Conservation (phyloP, 2,113 vertebrate genomes). For the Neogale vison region DNA sequence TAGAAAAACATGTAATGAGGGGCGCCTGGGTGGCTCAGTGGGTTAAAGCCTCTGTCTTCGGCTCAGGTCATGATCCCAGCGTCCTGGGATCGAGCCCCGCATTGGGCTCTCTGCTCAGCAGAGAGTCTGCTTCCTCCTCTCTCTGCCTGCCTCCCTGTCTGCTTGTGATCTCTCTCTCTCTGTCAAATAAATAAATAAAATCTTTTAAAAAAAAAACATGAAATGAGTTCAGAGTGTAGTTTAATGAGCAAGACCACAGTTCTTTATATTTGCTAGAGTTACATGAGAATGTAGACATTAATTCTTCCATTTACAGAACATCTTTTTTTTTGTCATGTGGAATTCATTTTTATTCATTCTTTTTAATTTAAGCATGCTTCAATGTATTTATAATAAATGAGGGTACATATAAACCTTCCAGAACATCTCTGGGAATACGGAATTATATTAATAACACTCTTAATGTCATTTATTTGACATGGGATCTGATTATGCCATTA, state of each 20-base stretch:
- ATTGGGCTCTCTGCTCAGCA: too few species aligned
- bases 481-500: conserved; percentile 80
- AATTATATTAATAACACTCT: conserved; percentile 77
- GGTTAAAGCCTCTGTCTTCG: too few species aligned
- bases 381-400: conserved; percentile 77
- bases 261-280: conserved; percentile 31
- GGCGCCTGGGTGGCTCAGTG: too few species aligned
- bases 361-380: conserved; percentile 66
- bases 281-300: conserved; percentile 31
- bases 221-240: background rate
- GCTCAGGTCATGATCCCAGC: too few species aligned
- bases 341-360: conserved; percentile 69
- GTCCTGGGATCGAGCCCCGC: too few species aligned
- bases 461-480: conserved; percentile 80
- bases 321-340: conserved; percentile 41
- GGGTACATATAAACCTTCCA: conserved; percentile 77
- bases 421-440: conserved; percentile 77
- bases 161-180: too few species aligned
- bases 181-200: too few species aligned
- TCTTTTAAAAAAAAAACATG: conserved; percentile 6
- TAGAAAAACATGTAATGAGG: background rate
- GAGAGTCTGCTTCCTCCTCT: too few species aligned
- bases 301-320: conserved; percentile 56
- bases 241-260: background rate
- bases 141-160: too few species aligned